A percentile compares a stretch with the other conserved stretches of the same genome.
Conservation (phyloP, 2,797 vertebrate genomes). For the Emydoidea blandingii region DNA sequence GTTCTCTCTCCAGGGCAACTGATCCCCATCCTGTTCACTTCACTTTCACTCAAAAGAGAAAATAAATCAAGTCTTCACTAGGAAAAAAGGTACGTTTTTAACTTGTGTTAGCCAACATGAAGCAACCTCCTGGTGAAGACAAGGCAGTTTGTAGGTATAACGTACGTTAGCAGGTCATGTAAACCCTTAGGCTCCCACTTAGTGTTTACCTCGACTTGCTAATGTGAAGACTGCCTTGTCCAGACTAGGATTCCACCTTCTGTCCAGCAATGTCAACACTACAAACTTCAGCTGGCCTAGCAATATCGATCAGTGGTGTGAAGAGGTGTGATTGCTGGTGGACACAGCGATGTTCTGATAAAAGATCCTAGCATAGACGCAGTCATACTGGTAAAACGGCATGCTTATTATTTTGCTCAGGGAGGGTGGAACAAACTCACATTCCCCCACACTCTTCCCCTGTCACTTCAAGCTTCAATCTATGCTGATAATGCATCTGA, state of each 20-base stretch:
- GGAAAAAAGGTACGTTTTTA: background rate
- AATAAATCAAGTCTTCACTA: background rate
- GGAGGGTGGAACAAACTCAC: background rate
- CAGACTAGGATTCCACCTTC: background rate
- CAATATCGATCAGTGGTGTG: background rate
- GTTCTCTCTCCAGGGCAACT: background rate
- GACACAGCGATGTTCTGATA: no score
- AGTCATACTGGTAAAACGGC: background rate
- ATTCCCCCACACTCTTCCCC: background rate
- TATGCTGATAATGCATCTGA: background rate
- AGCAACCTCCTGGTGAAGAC: background rate
- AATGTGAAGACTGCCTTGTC: background rate
- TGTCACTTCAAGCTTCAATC: background rate
- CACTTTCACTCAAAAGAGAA: conserved; percentile 7
- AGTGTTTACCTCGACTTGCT: background rate
- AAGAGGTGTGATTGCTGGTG: background rate
- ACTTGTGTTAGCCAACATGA: background rate
- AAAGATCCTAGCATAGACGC: background rate
- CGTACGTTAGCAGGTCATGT: background rate
- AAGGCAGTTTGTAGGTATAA: background rate
- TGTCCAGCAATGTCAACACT: background rate
- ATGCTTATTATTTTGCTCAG: background rate
- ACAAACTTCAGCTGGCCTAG: background rate
- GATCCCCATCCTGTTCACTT: background rate
- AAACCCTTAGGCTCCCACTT: background rate